Percentiles rank a stretch among this genome's conserved stretches.
Evolutionary conservation across 1,140 invertebrate species (phyloP).

Genomic region (Cydia fagiglandana): DNA sequence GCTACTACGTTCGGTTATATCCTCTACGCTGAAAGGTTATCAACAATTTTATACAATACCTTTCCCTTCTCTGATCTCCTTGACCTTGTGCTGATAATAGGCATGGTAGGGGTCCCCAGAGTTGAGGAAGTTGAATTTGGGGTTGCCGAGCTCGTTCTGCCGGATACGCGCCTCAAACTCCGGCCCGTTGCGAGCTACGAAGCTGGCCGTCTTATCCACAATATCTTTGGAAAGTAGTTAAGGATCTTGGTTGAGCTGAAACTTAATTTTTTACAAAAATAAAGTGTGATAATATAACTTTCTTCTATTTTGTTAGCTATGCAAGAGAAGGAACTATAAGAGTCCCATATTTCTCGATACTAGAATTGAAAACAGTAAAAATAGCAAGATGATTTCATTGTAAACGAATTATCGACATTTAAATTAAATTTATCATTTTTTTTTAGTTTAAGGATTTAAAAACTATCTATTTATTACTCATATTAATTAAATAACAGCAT

Average conservation of each 20-base stretch:
- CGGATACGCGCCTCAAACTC: conserved; percentile 98
- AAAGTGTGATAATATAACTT: neutral
- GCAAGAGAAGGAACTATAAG: too few species aligned
- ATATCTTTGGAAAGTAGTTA: conserved; percentile 87
- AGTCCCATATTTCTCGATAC: too few species aligned
- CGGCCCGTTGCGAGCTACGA: conserved; percentile 98
- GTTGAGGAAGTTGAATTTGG: conserved; percentile 99
- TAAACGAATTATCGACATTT: too few species aligned
- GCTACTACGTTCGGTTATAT: too few species aligned
- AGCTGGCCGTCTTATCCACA: conserved; percentile 99
- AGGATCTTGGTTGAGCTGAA: conserved; percentile 48
- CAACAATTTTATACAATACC: conserved; percentile 67
- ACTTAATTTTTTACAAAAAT: neutral
- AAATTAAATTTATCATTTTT: too few species aligned
- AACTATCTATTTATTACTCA: too few species aligned
- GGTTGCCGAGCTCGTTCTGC: conserved; percentile 98
- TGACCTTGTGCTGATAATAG: conserved; percentile 99
- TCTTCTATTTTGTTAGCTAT: too few species aligned
- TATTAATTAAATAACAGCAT: neutral
- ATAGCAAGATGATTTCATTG: too few species aligned
- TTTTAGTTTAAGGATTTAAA: too few species aligned
- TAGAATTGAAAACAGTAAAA: too few species aligned
- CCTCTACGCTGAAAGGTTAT: too few species aligned
- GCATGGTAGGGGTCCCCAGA: conserved; percentile 98
- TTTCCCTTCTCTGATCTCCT: conserved; percentile 96